Percentiles rank a stretch among this genome's conserved stretches.
These are phyloP conservation scores for Pentalonia nigronervosa DNA, from an alignment of 1,140 invertebrate genomes.

Conservation along the genomic window DNA sequence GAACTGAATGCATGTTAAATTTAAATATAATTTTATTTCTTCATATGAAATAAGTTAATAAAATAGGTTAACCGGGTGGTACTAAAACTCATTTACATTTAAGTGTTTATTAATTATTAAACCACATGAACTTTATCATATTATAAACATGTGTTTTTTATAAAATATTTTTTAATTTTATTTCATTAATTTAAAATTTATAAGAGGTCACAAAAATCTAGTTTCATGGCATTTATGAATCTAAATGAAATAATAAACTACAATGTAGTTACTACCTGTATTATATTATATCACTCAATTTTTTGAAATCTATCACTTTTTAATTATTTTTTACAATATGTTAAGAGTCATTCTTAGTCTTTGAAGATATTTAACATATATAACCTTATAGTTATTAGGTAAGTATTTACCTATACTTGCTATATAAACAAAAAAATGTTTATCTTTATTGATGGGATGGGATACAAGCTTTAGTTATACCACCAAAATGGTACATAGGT, in stretches of 20 bases:
- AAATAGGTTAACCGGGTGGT: not conserved
- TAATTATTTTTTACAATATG: not conserved
- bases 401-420: too few species aligned
- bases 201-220: not conserved
- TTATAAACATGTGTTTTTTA: not conserved
- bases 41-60: not conserved
- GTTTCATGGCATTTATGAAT: not conserved
- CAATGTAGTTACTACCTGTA: not conserved
- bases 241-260: not conserved
- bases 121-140: not conserved
- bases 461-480: too few species aligned
- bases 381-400: too few species aligned
- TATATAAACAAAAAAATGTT: too few species aligned
- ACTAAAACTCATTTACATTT: not conserved
- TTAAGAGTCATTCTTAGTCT: too few species aligned
- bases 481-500: too few species aligned
- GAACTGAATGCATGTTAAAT: conserved; percentile 23
- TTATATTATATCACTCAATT: not conserved
- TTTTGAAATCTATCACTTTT: not conserved
- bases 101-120: not conserved
- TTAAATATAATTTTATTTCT: conserved; percentile 22
- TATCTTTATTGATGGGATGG: too few species aligned
- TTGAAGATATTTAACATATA: too few species aligned
- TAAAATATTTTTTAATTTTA: not conserved
- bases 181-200: not conserved